phyloP scores from a whole-genome alignment of 2,113 vertebrate species.

The Stegastes partitus region DNA sequence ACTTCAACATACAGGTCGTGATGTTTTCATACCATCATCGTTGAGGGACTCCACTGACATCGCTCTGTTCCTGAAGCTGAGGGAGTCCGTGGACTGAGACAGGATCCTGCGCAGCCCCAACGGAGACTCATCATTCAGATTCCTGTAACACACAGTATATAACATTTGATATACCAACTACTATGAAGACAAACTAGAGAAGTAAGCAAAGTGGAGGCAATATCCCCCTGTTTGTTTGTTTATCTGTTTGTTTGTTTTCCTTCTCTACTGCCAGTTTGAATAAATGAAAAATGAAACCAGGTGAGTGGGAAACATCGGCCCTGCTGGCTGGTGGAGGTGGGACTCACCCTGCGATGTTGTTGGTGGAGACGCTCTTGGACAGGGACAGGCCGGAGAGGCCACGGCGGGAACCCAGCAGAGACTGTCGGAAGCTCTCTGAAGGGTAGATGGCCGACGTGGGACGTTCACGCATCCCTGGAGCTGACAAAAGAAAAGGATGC shows the following conservation, averaged over 20 bases:
- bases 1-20: neutral
- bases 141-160: conserved; percentile 75
- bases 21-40: conserved; percentile 87
- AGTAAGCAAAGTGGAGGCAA: neutral
- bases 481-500: conserved; percentile 62
- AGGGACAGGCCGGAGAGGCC: conserved; percentile 88
- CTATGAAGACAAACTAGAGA: neutral
- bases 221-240: too few species aligned
- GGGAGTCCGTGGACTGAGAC: conserved; percentile 95
- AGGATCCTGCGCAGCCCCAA: conserved; percentile 93
- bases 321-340: neutral
- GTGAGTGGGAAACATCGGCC: neutral
- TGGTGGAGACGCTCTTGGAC: conserved; percentile 95
- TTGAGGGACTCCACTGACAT: conserved; percentile 93
- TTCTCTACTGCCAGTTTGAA: too few species aligned
- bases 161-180: neutral
- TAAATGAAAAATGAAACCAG: neutral
- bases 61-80: conserved; percentile 91
- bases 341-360: conserved; percentile 94
- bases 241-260: neutral
- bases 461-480: conserved; percentile 85
- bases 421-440: conserved; percentile 91
- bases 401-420: conserved; percentile 89
- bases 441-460: conserved; percentile 93
- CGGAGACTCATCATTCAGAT: conserved; percentile 90